Evolutionary conservation across 2,113 vertebrate genomes (phyloP), one percentile per base, ranked within the genome.

Genomic region (Protobothrops mucrosquamatus): DNA sequence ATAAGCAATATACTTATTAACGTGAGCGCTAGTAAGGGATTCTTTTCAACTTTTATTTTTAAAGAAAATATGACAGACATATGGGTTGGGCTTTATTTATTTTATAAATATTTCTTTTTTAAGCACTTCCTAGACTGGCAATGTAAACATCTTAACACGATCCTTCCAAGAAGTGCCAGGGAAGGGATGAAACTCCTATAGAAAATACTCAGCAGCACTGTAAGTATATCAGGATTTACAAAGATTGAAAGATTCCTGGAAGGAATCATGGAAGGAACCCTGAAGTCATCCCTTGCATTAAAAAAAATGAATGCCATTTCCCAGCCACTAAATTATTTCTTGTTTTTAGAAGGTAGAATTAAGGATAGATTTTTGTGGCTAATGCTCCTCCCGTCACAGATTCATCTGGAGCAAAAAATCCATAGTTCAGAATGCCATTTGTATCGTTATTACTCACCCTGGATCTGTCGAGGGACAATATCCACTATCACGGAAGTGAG

Each of bases 401-500:
- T 81, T 43, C 18, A 39, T 10, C 7, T 43, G 74, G 34, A 81
- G 74, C 74, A 81, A 81, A 43, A 81, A 22, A 22, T 81, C 18
- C 74, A 81, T 23, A 81, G 34, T 20, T 43, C 74, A 81, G 34
- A 81, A 43, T 43, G 9, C 5, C 43, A 24, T 10, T 5, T 7
- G 22, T 3, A 52, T 29, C 43, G 0, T 0, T 0, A 6, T 29
- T 59, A 61, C 96, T 96, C 93, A 99, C 99, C 98, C 93, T 98
- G 97, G 94, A 95, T 94, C 12, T 97, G 97, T 96, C 98, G 97
- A 86, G 97, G 97, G 61, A 99, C 97, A 22, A 98, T 94, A 56
- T 99, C 98, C 94, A 99, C 98, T 93, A 99, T 98, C 69, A 98
- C 97, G 0, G 98, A 98, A 2, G 98, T 98, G 96, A 98, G 96